Percentiles rank a stretch among this genome's conserved stretches.
These are phyloP conservation scores for Maniola jurtina DNA, from an alignment of 1,140 invertebrate genomes.

Conservation along the genomic window DNA sequence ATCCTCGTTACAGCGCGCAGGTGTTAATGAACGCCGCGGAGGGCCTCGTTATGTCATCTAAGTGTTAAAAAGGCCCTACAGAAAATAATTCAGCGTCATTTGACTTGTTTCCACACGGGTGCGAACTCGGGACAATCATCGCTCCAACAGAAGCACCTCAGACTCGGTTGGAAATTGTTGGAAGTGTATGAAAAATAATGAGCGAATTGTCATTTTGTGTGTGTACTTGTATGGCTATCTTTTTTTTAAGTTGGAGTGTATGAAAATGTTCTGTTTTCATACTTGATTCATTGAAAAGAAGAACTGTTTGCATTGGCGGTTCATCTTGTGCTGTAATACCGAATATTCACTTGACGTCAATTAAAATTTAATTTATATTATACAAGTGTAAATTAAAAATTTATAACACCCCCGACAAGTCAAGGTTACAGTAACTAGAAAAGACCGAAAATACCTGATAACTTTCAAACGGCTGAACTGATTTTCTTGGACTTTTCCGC, in stretches of 20 bases:
- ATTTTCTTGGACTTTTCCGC: too few relatives aligned
- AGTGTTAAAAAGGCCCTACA: conserved; percentile 21
- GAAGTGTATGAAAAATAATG: background rate
- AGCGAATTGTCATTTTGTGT: background rate
- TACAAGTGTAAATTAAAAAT: too few relatives aligned
- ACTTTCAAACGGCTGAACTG: too few relatives aligned
- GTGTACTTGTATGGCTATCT: background rate
- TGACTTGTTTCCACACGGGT: conserved; percentile 10
- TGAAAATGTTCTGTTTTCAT: background rate
- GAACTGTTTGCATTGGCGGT: too few relatives aligned
- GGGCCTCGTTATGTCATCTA: conserved; percentile 22
- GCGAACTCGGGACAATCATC: conserved; percentile 16
- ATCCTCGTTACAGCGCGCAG: conserved; percentile 20
- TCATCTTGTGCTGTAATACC: too few relatives aligned
- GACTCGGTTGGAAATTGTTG: background rate
- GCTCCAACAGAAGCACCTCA: background rate
- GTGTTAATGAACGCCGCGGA: conserved; percentile 17
- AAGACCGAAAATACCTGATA: too few relatives aligned
- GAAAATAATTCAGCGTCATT: conserved; percentile 12
- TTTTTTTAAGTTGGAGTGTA: background rate
- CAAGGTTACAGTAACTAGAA: too few relatives aligned
- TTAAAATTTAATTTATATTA: too few relatives aligned
- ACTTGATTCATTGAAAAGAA: too few relatives aligned
- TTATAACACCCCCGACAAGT: too few relatives aligned
- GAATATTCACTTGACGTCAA: too few relatives aligned